Base-by-base conservation (phyloP, 2,797 vertebrate genomes). In the Cuculus canorus region DNA sequence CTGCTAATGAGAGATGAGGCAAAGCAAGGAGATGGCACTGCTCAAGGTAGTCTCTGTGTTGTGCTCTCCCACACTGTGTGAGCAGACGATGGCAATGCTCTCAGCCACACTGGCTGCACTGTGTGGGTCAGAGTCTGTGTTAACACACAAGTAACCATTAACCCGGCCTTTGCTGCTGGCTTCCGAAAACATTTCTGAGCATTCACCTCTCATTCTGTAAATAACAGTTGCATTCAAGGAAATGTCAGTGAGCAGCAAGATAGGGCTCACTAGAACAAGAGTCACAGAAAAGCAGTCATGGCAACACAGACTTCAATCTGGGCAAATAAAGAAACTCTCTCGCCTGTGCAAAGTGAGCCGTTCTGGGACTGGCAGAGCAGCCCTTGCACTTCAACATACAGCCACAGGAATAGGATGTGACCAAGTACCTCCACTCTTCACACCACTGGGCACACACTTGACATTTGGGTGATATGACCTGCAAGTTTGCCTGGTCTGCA, bases 51-150 rank as follows among this genome's bases (percentile, higher is more conserved):
- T 59, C 33, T 88, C 89, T 80, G 63, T 43, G 63, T 9, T 90
- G 71, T 80, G 77, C 86, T 68, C 19, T 37, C 81, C 61, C 71
- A 82, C 13, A 2, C 83, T 59, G 63, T 30, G 59, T 47, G 72
- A 88, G 84, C 80, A 59, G 72, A 86, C 7, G 87, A 84, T 14
- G 80, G 93, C 39, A 47, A 25, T 3, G 3, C 75, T 83, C 53
- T 82, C 60, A 35, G 39, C 17, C 0, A 1, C 60, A 12, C 78
- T 24, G 72, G 78, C 87, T 79, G 86, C 85, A 33, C 22, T 3
- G 17, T 9, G 1, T 78, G 71, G 97, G 96, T 96, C 97, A 97
- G 97, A 96, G 97, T 97, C 95, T 95, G 72, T 96, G 94, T 96
- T 96, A 96, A 88, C 93, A 82, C 69, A 96, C 39, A 23, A 78